phyloP scores from a whole-genome alignment of 2,113 vertebrate species.

The Melanotaenia duboulayi region DNA sequence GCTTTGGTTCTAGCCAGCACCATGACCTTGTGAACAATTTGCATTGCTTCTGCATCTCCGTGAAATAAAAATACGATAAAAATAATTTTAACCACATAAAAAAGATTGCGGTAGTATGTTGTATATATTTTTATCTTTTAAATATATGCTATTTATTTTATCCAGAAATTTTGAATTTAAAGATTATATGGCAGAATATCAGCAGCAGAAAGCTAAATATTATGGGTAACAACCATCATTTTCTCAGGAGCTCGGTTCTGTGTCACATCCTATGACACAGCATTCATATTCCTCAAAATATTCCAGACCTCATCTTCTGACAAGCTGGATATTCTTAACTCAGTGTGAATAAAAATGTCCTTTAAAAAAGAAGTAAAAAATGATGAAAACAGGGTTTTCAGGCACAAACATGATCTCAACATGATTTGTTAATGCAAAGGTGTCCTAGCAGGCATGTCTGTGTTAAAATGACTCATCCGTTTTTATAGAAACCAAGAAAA shows the following conservation, averaged over 20 bases:
- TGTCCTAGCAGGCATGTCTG: conserved; percentile 25
- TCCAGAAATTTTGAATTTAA: background rate
- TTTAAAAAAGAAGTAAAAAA: conserved; percentile 12
- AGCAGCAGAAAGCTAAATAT: conserved; percentile 11
- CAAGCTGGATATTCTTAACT: conserved; percentile 21
- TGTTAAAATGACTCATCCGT: conserved; percentile 61
- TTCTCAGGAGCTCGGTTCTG: conserved; percentile 27
- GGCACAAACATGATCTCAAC: conserved; percentile 5
- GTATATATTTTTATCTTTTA: background rate
- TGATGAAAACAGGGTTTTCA: conserved; percentile 19
- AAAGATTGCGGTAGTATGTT: too few relatives aligned
- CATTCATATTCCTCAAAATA: conserved; percentile 9
- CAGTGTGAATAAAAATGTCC: conserved; percentile 9
- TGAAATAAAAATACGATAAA: background rate
- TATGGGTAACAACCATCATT: conserved; percentile 28
- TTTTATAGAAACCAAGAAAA: conserved; percentile 35
- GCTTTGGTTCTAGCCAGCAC: background rate
- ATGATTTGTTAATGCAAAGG: conserved; percentile 38
- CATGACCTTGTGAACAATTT: conserved; percentile 16
- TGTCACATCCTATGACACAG: conserved; percentile 15
- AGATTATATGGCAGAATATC: background rate
- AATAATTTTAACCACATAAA: background rate
- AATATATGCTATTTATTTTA: background rate
- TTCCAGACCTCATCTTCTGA: conserved; percentile 9
- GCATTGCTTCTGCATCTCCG: background rate